Conservation (phyloP, 2,888 invertebrate species). For the Heliothis peltigera region DNA sequence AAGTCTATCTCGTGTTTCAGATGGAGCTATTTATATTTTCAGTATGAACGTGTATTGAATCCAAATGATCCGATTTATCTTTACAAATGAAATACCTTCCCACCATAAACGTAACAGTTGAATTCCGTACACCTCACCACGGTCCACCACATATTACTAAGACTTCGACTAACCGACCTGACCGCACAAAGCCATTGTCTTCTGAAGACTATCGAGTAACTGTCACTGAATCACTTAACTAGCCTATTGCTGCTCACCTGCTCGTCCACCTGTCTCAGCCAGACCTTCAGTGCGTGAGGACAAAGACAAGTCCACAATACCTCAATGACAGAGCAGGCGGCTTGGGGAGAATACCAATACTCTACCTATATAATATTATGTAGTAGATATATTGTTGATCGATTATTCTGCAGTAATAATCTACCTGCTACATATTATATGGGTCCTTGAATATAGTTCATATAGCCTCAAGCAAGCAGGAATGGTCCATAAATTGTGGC, state of each 20-base stretch:
- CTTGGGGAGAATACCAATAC: too few relatives aligned
- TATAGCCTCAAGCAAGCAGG: constrained; percentile 8
- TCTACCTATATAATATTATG: not conserved
- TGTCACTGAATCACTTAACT: not conserved
- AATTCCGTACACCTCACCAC: too few relatives aligned
- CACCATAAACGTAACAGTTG: too few relatives aligned
- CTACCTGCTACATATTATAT: constrained; percentile 2
- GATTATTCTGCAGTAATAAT: constrained; percentile 13
- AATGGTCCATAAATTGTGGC: constrained; percentile 44
- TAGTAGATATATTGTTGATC: not conserved
- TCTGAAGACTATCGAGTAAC: not conserved
- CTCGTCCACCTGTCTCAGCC: not conserved
- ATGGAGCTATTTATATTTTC: not conserved
- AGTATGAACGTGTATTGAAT: not conserved
- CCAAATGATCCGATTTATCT: too few relatives aligned
- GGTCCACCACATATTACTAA: not conserved
- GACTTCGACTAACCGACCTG: not conserved
- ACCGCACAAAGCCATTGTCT: constrained; percentile 6
- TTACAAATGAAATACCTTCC: too few relatives aligned
- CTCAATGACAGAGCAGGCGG: not conserved
- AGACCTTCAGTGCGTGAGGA: not conserved
- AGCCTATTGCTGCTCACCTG: not conserved
- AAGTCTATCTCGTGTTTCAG: not conserved
- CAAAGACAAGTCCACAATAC: constrained; percentile 1
- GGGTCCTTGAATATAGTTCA: constrained; percentile 23